phyloP scores from a whole-genome alignment of 2,113 vertebrate genomes.

The Elaphurus davidianus region DNA sequence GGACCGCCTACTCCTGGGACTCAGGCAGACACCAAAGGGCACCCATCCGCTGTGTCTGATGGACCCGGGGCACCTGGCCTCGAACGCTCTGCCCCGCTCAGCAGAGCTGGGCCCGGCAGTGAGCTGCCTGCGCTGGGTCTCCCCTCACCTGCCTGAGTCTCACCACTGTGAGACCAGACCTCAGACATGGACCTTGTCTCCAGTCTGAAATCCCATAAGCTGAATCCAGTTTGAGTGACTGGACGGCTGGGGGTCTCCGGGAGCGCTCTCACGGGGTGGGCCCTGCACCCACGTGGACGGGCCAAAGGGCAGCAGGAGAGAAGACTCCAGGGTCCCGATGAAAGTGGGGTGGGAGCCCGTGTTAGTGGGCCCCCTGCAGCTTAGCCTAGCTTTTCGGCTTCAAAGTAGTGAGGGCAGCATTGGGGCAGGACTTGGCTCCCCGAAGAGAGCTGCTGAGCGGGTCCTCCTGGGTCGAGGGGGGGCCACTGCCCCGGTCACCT shows the following conservation, averaged over 20 bases:
- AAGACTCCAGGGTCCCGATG: neutral
- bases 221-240: neutral
- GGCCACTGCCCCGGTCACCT: rapidly evolving
- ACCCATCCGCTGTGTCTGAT: neutral
- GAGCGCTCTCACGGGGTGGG: rapidly evolving
- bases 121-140: neutral
- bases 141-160: neutral
- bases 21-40: neutral
- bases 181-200: neutral
- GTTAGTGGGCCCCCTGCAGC: neutral
- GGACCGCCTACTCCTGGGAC: neutral
- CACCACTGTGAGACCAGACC: neutral
- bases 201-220: neutral
- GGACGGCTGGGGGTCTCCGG: neutral
- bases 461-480: rapidly evolving
- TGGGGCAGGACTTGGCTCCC: neutral
- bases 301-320: neutral
- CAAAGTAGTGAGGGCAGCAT: neutral
- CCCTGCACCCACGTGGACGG: rapidly evolving
- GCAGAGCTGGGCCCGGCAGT: neutral
- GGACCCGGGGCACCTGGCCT: neutral
- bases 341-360: neutral
- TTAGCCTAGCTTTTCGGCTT: neutral
- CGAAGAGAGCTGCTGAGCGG: neutral
- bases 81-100: neutral